Evolutionary conservation across 2,888 invertebrate species (phyloP).

Genomic region (Diploptera punctata): DNA sequence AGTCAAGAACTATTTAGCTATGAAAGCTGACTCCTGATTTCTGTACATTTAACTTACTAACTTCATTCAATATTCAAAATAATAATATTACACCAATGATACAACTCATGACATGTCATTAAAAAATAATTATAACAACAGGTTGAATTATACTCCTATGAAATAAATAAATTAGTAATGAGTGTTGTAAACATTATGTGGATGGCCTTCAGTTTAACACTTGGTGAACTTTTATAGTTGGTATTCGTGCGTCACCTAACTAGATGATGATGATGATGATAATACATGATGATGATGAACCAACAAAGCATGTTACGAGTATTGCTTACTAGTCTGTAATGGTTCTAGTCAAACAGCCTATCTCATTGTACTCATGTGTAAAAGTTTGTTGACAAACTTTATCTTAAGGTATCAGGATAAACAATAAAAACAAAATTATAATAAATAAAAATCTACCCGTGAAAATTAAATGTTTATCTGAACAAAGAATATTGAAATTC

Average conservation of each 20-base stretch:
- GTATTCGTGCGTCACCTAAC: slow-evolving; percentile 1
- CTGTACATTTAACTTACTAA: background rate
- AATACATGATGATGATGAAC: slow-evolving; percentile 9
- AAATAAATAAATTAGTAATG: slow-evolving; percentile 11
- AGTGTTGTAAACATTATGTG: slow-evolving; percentile 5
- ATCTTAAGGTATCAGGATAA: background rate
- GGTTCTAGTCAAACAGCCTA: slow-evolving; percentile 6
- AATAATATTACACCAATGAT: background rate
- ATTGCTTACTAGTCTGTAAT: background rate
- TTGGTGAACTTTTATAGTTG: background rate
- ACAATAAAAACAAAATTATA: slow-evolving; percentile 1
- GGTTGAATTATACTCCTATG: background rate
- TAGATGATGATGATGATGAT: slow-evolving; percentile 2
- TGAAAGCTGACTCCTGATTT: background rate
- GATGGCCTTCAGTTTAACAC: slow-evolving; percentile 14
- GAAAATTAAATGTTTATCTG: background rate
- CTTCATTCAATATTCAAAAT: background rate
- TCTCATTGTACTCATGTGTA: slow-evolving; percentile 17
- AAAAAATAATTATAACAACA: slow-evolving; percentile 12
- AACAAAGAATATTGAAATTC: background rate
- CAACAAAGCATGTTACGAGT: background rate
- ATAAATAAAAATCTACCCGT: slow-evolving; percentile 22
- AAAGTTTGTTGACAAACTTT: background rate
- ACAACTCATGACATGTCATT: background rate
- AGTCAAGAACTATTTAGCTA: background rate